Evolutionary conservation across 1,140 invertebrate species (phyloP).

Genomic region (Pinna nobilis): DNA sequence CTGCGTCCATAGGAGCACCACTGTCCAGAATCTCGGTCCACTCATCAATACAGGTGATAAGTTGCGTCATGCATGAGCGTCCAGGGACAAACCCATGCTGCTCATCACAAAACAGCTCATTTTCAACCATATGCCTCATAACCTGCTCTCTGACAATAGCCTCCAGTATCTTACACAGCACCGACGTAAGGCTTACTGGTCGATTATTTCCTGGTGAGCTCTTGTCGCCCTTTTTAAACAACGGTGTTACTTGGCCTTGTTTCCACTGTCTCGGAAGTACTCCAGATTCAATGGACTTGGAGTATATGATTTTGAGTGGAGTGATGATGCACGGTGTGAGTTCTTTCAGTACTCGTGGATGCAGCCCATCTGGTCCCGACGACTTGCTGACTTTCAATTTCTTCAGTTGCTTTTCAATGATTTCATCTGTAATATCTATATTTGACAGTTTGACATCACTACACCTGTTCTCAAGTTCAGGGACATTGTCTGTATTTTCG

Average conservation of each 20-base stretch:
- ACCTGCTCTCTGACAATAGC: neutral
- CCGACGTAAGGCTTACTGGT: neutral
- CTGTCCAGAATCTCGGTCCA: neutral
- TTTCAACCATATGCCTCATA: neutral
- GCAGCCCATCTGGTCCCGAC: neutral
- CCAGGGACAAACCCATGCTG: neutral
- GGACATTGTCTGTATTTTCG: neutral
- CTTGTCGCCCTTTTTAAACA: slow-evolving; percentile 24
- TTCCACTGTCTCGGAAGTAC: neutral
- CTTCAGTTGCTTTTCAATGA: neutral
- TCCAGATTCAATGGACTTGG: neutral
- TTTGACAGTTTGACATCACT: neutral
- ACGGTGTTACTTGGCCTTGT: neutral
- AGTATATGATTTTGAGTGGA: neutral
- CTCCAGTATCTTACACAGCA: slow-evolving; percentile 8
- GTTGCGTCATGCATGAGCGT: neutral
- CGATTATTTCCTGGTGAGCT: slow-evolving; percentile 14
- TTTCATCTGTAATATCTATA: neutral
- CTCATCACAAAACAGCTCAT: slow-evolving; percentile 3
- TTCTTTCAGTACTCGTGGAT: neutral
- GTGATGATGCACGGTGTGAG: neutral
- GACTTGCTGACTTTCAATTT: neutral
- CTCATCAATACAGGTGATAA: neutral
- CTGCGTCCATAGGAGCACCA: neutral
- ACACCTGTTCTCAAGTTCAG: neutral